A percentile compares a stretch with the other conserved stretches of the same genome.
Conservation (phyloP, 2,797 vertebrate species). For the Coranthus polyacanthus region DNA sequence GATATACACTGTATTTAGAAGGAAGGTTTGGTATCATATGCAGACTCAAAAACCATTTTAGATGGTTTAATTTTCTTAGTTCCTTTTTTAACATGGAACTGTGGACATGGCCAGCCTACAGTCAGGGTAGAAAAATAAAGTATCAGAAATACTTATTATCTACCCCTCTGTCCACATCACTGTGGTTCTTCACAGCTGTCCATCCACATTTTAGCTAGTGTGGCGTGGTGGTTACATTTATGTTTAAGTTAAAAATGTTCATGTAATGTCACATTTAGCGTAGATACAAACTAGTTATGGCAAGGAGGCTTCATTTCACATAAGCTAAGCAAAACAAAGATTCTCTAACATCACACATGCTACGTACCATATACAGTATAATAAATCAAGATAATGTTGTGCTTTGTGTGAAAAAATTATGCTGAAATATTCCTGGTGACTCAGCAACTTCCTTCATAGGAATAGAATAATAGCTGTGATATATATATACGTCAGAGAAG, state of each 20-base stretch:
- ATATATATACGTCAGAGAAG: constrained; percentile 30
- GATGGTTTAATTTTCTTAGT: not conserved
- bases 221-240: not conserved
- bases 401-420: constrained; percentile 48
- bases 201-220: not conserved
- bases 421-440: constrained; percentile 49
- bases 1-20: not conserved
- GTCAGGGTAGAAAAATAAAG: not conserved
- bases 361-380: not conserved
- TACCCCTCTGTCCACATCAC: not conserved
- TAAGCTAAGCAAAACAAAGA: not conserved
- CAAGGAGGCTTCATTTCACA: constrained; percentile 17
- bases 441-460: constrained; percentile 51
- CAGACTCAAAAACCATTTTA: not conserved
- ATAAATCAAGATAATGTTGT: constrained; percentile 22
- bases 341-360: constrained; percentile 4
- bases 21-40: not conserved
- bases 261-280: not conserved
- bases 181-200: not conserved
- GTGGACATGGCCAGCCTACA: not conserved
- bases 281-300: not conserved
- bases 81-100: not conserved
- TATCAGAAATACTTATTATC: not conserved
- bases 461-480: constrained; percentile 34
- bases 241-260: constrained; percentile 1